These are phyloP conservation scores for Choloepus didactylus DNA, from an alignment of 2,797 vertebrate species.

Conservation along the genomic window DNA sequence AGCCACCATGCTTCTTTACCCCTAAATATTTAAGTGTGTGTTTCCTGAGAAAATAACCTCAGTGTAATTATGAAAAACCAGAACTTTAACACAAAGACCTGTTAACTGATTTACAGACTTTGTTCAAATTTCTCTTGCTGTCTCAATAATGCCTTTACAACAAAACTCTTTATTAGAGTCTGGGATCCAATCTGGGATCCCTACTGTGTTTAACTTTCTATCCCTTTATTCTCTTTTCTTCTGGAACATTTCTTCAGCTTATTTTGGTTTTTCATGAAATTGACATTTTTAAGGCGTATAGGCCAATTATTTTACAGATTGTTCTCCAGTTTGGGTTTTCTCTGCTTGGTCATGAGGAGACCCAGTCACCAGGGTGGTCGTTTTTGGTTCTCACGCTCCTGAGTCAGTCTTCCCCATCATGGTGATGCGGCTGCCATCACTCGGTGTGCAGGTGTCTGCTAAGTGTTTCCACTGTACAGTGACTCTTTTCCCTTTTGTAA, in stretches of 20 bases:
- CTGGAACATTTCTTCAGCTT: neutral
- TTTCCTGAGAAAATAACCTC: neutral
- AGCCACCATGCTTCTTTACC: neutral
- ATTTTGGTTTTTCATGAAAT: neutral
- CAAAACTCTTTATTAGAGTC: neutral
- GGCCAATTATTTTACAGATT: neutral
- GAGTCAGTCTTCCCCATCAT: neutral
- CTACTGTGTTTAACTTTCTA: neutral
- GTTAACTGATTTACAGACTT: neutral
- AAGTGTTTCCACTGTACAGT: neutral
- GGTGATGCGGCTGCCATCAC: neutral
- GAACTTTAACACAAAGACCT: neutral
- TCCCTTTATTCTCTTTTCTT: neutral
- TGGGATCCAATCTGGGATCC: neutral
- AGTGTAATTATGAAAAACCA: neutral
- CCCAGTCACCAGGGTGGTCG: rapidly evolving
- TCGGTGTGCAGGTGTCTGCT: neutral
- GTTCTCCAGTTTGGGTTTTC: neutral
- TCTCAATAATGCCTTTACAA: neutral
- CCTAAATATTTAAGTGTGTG: neutral
- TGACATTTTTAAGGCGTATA: neutral
- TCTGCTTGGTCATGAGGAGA: neutral
- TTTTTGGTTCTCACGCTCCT: neutral
- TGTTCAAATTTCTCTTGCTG: neutral
- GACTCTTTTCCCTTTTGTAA: no score